These are phyloP conservation scores for Pygathrix nemaeus DNA, from an alignment of 2,113 vertebrate species.

Conservation along the genomic window DNA sequence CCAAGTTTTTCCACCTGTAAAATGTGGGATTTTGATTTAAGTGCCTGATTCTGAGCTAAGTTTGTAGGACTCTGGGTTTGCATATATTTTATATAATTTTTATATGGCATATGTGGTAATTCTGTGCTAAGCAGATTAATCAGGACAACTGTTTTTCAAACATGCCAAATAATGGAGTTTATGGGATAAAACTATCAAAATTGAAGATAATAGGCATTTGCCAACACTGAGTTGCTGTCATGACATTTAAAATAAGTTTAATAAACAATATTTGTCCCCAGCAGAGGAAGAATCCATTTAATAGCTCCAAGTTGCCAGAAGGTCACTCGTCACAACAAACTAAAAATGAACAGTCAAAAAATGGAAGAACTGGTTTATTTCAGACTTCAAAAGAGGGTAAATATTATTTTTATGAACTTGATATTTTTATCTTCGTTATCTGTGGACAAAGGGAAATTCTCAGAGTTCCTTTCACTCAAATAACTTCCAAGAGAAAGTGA, in stretches of 20 bases:
- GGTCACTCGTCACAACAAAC: slow-evolving; percentile 73
- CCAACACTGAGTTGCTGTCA: slow-evolving; percentile 13
- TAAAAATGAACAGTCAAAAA: slow-evolving; percentile 58
- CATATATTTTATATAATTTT: slow-evolving; percentile 20
- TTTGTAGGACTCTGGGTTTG: not conserved
- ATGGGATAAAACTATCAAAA: slow-evolving; percentile 19
- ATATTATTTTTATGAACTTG: slow-evolving; percentile 61
- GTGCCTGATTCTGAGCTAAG: not conserved
- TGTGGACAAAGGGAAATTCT: slow-evolving; percentile 58
- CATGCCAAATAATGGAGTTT: slow-evolving; percentile 28
- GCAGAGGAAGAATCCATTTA: slow-evolving; percentile 93
- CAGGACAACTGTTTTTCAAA: not conserved
- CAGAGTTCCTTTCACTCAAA: slow-evolving; percentile 60
- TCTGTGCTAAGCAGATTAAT: not conserved
- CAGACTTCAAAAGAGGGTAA: slow-evolving; percentile 85
- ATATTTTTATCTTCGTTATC: slow-evolving; percentile 75
- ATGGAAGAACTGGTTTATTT: slow-evolving; percentile 67
- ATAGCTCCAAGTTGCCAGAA: slow-evolving; percentile 77
- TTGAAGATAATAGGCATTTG: slow-evolving; percentile 27
- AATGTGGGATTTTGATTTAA: not conserved
- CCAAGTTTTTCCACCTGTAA: slow-evolving; percentile 31
- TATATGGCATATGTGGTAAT: not conserved
- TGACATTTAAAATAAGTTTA: slow-evolving; percentile 56
- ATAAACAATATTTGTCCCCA: slow-evolving; percentile 75
- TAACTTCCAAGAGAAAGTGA: slow-evolving; percentile 57